These are phyloP conservation scores for Mechanitis mazaeus DNA, from an alignment of 2,888 invertebrate species.

Conservation along the genomic window DNA sequence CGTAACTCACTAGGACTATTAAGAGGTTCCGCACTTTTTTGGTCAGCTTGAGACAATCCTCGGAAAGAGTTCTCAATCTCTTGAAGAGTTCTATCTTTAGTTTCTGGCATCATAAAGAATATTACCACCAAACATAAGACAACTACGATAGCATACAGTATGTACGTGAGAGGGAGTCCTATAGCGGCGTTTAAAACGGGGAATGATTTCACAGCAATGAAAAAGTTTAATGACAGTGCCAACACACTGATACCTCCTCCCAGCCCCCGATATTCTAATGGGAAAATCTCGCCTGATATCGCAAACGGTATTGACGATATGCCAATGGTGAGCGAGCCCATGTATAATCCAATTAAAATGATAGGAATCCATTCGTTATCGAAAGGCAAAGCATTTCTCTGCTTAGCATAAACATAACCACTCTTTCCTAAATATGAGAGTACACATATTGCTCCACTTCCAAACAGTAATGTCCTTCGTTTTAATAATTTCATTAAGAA, in stretches of 20 bases:
- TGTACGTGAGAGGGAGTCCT: slow-evolving; percentile 77
- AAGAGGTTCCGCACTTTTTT: slow-evolving; percentile 47
- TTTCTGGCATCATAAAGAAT: slow-evolving; percentile 80
- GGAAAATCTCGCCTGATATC: slow-evolving; percentile 83
- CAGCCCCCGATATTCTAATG: slow-evolving; percentile 77
- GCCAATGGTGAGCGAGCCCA: slow-evolving; percentile 77
- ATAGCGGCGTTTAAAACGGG: slow-evolving; percentile 73
- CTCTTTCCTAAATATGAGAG: slow-evolving; percentile 76
- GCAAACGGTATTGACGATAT: slow-evolving; percentile 83
- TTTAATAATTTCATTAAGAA: slow-evolving; percentile 77
- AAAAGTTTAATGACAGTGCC: slow-evolving; percentile 79
- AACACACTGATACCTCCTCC: slow-evolving; percentile 80
- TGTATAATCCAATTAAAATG: slow-evolving; percentile 71
- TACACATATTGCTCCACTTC: slow-evolving; percentile 77
- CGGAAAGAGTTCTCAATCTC: slow-evolving; percentile 79
- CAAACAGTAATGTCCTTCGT: slow-evolving; percentile 77
- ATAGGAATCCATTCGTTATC: slow-evolving; percentile 70
- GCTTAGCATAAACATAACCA: slow-evolving; percentile 56
- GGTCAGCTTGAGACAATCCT: slow-evolving; percentile 44
- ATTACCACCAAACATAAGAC: slow-evolving; percentile 70
- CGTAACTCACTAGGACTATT: slow-evolving; percentile 47
- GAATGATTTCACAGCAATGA: slow-evolving; percentile 80
- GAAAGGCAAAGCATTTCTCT: slow-evolving; percentile 45
- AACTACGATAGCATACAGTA: slow-evolving; percentile 76
- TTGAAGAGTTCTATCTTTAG: slow-evolving; percentile 79